Evolutionary conservation across 2,797 vertebrate genomes (phyloP).

Genomic region (Paratrypauchen microcephalus): DNA sequence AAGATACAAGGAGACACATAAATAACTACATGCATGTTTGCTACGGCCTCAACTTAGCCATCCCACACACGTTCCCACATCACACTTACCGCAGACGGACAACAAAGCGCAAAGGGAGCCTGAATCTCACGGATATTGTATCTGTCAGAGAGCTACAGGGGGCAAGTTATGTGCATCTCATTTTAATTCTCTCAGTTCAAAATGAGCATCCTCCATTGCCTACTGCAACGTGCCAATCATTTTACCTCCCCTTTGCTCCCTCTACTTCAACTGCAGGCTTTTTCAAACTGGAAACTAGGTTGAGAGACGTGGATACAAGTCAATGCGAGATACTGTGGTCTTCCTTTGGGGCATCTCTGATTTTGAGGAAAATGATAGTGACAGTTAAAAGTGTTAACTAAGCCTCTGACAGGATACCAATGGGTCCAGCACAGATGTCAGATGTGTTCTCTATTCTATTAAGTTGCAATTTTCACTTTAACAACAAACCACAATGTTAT

Average conservation of each 20-base stretch:
- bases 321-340: constrained; percentile 7
- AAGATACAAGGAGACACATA: constrained; percentile 50
- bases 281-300: constrained; percentile 21
- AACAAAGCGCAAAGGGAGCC: constrained; percentile 56
- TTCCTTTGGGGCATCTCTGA: constrained; percentile 8
- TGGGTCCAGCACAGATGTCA: not conserved
- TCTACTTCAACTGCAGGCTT: constrained; percentile 23
- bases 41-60: constrained; percentile 51
- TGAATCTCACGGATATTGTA: constrained; percentile 63
- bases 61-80: constrained; percentile 56
- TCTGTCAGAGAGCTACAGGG: constrained; percentile 60
- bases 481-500: constrained; percentile 3
- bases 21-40: constrained; percentile 53
- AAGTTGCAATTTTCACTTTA: not conserved
- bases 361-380: constrained; percentile 6
- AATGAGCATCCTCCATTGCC: constrained; percentile 57
- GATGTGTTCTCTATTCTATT: not conserved
- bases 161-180: constrained; percentile 62
- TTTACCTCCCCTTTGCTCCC: constrained; percentile 30
- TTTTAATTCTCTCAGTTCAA: constrained; percentile 61
- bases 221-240: constrained; percentile 59
- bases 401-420: constrained; percentile 1
- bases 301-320: constrained; percentile 45
- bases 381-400: constrained; percentile 5
- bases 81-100: constrained; percentile 24